Conservation (phyloP, 2,888 invertebrate species). For the Sabatieria punctata region DNA sequence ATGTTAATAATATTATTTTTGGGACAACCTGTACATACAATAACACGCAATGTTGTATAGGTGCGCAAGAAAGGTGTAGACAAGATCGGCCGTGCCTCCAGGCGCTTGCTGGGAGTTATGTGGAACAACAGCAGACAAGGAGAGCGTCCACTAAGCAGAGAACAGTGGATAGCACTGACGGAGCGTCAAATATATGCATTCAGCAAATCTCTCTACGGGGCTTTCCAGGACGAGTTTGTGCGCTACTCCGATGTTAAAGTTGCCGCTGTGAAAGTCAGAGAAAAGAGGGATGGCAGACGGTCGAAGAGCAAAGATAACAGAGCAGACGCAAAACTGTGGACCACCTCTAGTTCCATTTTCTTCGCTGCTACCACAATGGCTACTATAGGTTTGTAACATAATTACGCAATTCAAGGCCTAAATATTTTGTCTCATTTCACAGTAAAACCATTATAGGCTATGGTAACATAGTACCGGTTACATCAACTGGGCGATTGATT, state of each 20-base stretch:
- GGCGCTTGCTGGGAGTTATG: neutral
- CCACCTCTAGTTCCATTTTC: conserved; percentile 25
- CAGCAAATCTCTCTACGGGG: neutral
- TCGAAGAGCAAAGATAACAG: too few relatives aligned
- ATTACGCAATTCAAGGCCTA: neutral
- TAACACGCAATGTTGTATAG: too few relatives aligned
- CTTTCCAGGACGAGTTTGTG: neutral
- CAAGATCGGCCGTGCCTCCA: neutral
- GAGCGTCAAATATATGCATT: neutral
- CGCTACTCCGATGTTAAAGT: neutral
- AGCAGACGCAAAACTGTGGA: conserved; percentile 23
- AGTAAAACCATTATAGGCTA: conserved; percentile 15
- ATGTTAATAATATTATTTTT: too few relatives aligned
- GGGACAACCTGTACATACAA: too few relatives aligned
- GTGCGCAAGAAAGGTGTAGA: neutral
- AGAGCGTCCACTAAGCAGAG: neutral
- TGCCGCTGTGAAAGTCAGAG: neutral
- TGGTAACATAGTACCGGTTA: conserved; percentile 30
- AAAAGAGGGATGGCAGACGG: too few relatives aligned
- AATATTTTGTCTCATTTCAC: neutral
- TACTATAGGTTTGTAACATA: conserved; percentile 21
- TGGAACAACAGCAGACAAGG: too few relatives aligned
- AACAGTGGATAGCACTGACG: neutral
- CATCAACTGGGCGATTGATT: conserved; percentile 24
- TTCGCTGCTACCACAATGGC: conserved; percentile 31